A percentile compares a stretch with the other conserved stretches of the same genome.
Conservation (phyloP, 2,113 vertebrate species). For the Ramphastos sulfuratus region DNA sequence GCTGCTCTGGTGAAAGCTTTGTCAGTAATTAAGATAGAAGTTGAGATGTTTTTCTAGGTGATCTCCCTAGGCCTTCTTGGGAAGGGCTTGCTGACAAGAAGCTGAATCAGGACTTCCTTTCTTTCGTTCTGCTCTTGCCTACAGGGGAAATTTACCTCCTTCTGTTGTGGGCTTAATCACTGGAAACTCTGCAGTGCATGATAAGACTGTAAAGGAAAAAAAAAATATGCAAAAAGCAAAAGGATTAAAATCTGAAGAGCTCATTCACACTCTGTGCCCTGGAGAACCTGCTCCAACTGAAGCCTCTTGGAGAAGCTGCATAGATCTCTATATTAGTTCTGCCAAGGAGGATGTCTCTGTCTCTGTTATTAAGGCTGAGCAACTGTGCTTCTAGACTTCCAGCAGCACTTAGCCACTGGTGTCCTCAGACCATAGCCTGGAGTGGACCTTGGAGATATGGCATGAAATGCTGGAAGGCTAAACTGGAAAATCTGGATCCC, state of each 20-base stretch:
- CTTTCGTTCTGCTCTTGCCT: background rate
- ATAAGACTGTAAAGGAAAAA: slow-evolving; percentile 7
- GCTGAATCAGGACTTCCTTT: background rate
- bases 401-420: background rate
- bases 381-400: background rate
- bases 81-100: background rate
- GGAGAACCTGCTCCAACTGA: background rate
- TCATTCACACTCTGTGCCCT: background rate
- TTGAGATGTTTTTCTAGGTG: background rate
- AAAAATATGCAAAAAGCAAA: slow-evolving; percentile 45
- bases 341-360: background rate
- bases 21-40: background rate
- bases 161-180: slow-evolving; percentile 2
- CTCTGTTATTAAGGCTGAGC: background rate
- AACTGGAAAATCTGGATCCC: background rate
- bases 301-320: background rate
- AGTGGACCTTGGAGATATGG: background rate
- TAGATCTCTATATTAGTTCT: background rate
- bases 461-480: background rate
- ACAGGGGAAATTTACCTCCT: background rate
- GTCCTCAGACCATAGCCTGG: background rate
- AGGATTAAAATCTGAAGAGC: slow-evolving; percentile 50
- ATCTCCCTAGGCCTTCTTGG: background rate
- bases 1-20: background rate
- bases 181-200: slow-evolving; percentile 3